phyloP scores from a whole-genome alignment of 1,140 invertebrate genomes.

The Teleogryllus occipitalis region DNA sequence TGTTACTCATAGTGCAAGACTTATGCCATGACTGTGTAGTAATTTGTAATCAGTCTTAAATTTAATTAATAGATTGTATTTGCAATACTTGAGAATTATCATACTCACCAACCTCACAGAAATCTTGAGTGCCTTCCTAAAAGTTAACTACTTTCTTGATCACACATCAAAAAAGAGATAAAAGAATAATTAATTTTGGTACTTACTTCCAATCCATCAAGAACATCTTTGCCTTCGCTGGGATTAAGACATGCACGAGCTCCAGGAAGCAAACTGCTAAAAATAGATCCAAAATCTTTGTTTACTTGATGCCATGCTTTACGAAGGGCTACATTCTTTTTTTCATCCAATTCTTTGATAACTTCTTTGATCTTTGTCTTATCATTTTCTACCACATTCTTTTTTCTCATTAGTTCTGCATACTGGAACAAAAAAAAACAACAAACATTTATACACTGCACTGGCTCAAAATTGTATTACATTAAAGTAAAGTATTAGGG shows the following conservation, averaged over 20 bases:
- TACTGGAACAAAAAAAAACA: constrained; percentile 43
- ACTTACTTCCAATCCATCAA: constrained; percentile 79
- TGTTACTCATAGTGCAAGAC: too few relatives aligned
- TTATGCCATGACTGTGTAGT: too few relatives aligned
- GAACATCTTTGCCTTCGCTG: constrained; percentile 59
- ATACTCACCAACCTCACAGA: too few relatives aligned
- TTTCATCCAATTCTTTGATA: constrained; percentile 80
- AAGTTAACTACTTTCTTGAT: not conserved
- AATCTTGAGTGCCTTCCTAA: not conserved
- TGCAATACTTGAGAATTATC: too few relatives aligned
- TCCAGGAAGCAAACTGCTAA: constrained; percentile 82
- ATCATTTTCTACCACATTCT: constrained; percentile 78
- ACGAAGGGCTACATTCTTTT: constrained; percentile 73
- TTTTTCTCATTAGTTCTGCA: constrained; percentile 69
- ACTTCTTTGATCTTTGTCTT: constrained; percentile 72
- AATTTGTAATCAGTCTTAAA: too few relatives aligned
- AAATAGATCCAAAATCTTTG: constrained; percentile 94
- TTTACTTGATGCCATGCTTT: constrained; percentile 78
- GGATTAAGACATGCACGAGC: constrained; percentile 78
- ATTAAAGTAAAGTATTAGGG: too few relatives aligned
- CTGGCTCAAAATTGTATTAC: too few relatives aligned
- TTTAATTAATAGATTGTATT: too few relatives aligned
- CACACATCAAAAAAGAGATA: not conserved
- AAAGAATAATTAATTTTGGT: not conserved
- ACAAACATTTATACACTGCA: not conserved